A percentile compares a stretch with the other conserved stretches of the same genome.
Evolutionary conservation across 2,797 vertebrate genomes (phyloP).

Genomic region (Yasuhikotakia modesta): DNA sequence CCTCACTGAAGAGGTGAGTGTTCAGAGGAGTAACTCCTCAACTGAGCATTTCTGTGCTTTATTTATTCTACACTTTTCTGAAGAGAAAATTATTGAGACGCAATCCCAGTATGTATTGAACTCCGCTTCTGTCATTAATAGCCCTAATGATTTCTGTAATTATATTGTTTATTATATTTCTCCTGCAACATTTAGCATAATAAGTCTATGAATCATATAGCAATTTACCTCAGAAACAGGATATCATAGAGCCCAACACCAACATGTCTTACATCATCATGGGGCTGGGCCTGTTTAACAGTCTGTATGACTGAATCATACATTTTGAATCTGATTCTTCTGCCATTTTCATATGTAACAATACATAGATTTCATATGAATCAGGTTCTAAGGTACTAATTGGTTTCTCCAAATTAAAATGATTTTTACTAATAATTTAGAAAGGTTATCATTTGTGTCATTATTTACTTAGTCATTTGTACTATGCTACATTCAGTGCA

Average conservation of each 20-base stretch:
- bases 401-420: neutral
- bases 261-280: too few species aligned
- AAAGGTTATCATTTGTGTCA: neutral
- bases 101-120: neutral
- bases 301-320: neutral
- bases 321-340: too few species aligned
- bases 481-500: neutral
- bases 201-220: too few species aligned
- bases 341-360: too few species aligned
- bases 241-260: too few species aligned
- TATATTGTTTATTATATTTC: too few species aligned
- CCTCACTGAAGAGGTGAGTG: conserved; percentile 77
- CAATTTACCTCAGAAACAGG: too few species aligned
- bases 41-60: neutral
- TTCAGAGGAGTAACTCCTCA: neutral
- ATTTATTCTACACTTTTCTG: neutral
- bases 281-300: too few species aligned
- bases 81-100: neutral
- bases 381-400: neutral
- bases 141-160: too few species aligned
- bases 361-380: neutral
- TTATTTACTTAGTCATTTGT: conserved; percentile 17
- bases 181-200: too few species aligned
- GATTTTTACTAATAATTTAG: neutral
- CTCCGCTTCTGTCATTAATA: too few species aligned